A percentile compares a stretch with the other conserved stretches of the same genome.
Conservation (phyloP, 2,113 vertebrate genomes). For the Melanocharis versteri region DNA sequence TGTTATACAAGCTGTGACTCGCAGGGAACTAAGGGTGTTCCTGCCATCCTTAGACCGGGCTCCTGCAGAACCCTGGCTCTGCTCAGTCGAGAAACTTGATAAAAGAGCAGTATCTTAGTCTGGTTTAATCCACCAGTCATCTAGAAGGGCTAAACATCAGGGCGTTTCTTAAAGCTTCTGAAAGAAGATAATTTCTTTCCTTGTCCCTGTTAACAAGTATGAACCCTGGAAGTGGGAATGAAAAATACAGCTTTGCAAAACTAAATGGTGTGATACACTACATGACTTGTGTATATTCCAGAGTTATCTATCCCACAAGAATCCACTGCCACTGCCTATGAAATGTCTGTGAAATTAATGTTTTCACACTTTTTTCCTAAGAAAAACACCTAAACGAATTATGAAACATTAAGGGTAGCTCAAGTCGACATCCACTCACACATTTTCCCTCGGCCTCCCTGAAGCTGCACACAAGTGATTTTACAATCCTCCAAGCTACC, state of each 20-base stretch:
- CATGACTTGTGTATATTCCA: not conserved
- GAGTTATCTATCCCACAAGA: not conserved
- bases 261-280: not conserved
- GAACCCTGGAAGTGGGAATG: not conserved
- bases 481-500: not conserved
- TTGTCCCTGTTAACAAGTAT: not conserved
- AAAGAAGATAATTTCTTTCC: not conserved
- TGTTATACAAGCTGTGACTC: constrained; percentile 24
- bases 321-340: not conserved
- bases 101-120: not conserved
- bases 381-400: not conserved
- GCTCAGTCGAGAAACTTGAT: not conserved
- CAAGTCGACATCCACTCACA: not conserved
- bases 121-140: not conserved
- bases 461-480: not conserved
- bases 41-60: not conserved
- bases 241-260: not conserved
- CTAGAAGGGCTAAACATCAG: not conserved
- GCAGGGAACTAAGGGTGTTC: not conserved
- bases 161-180: not conserved
- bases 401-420: not conserved
- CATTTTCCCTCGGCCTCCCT: not conserved
- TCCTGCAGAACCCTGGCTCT: not conserved
- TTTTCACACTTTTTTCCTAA: not conserved
- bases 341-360: not conserved